Evolutionary conservation across 2,888 invertebrate genomes (phyloP), one percentile per base, ranked within the genome.

Genomic region (Acanthacorydalis orientalis): DNA sequence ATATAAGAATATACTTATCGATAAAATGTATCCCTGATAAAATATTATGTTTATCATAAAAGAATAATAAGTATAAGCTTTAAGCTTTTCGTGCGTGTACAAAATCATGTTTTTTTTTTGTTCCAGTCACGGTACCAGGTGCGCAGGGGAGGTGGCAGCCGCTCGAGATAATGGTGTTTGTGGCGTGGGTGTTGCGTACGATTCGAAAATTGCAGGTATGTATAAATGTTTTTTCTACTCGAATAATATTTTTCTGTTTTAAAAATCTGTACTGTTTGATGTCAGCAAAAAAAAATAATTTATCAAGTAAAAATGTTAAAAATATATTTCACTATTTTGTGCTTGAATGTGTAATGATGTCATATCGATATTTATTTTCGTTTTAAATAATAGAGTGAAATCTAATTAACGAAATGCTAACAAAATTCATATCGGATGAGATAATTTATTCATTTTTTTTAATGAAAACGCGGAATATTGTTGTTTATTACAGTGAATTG

Each of bases 71-170:
- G 3, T 23, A 23, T 23, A 6, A 23, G 23, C 23, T 23, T 23
- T 23, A 23, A 23, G 23, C 23, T 23, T 23, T 23, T 23, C 23
- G 23, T 23, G 23, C 23, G 6, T 6, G 23, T 23, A 23, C 23
- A 23, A 23, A 23, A 23, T 23, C n/a, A 23, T 23, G 23, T 12
- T 9, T 7, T 37, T 37, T 37, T 14, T 37, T 4, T 37, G 37
- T 65, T 67, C 7, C 65, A 95, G 93, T 58, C 96, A 96, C 64
- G 96, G 95, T n/a, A 96, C 95, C 11, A 72, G 96, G 55, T 98
- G 97, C 61, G 97, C 97, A 1, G 97, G 97, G 1, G 97, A 98
- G 72, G 96, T 98, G 41, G 87, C 97, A n/a, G 97, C 97, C 7
- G 95, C 95, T 11, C 75, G 96, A 47, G 97, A 98, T 73, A 98